Evolutionary conservation across 2,113 vertebrate genomes (phyloP).

Genomic region (Ivindomyrus marchei): DNA sequence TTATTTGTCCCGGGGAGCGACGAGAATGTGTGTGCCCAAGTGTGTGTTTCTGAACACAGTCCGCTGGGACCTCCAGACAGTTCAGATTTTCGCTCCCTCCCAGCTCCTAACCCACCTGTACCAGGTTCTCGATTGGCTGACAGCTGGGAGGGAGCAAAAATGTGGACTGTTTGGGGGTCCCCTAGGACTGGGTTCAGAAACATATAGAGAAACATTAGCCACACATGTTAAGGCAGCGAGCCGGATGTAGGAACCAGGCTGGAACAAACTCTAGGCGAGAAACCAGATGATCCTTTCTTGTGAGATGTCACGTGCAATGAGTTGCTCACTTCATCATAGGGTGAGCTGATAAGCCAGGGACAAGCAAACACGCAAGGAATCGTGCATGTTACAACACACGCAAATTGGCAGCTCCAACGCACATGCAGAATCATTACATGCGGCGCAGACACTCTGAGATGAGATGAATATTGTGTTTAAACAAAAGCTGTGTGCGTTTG

Average conservation of each 20-base stretch:
- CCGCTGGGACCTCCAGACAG: neutral
- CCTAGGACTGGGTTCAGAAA: neutral
- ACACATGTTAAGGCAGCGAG: neutral
- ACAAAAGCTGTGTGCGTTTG: neutral
- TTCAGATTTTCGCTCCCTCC: neutral
- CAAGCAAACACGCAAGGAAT: neutral
- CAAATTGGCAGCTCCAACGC: neutral
- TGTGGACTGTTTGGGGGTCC: neutral
- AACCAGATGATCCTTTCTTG: neutral
- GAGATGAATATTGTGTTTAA: conserved; percentile 5
- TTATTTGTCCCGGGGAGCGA: neutral
- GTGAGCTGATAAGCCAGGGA: neutral
- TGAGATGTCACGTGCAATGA: neutral
- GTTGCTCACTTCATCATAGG: neutral
- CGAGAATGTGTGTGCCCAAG: neutral
- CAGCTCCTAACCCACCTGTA: neutral
- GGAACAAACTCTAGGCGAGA: neutral
- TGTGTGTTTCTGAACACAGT: neutral
- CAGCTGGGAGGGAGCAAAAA: neutral
- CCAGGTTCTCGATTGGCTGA: neutral
- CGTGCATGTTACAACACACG: neutral
- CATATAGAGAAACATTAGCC: neutral
- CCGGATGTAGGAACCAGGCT: neutral
- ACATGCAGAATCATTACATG: neutral
- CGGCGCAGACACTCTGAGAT: neutral